A percentile compares a stretch with the other conserved stretches of the same genome.
phyloP scores from a whole-genome alignment of 1,140 invertebrate species.

The Steinernema feltiae region DNA sequence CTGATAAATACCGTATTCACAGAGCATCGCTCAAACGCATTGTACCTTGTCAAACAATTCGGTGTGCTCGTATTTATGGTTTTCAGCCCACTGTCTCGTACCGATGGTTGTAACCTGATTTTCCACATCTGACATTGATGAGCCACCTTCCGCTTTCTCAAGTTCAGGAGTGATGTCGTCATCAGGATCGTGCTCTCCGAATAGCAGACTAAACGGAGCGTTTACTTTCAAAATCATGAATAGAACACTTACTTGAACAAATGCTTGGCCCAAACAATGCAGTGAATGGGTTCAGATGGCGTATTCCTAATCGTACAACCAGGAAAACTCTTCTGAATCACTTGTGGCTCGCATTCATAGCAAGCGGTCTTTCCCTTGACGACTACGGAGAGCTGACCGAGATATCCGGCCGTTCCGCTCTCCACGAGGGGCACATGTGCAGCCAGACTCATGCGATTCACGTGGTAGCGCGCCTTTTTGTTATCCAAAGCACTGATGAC shows the following conservation, averaged over 20 bases:
- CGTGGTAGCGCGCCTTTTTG: conserved; percentile 84
- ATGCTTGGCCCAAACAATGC: conserved; percentile 98
- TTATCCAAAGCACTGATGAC: conserved; percentile 98
- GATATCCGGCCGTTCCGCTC: conserved; percentile 90
- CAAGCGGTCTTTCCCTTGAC: conserved; percentile 78
- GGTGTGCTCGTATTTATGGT: conserved; percentile 73
- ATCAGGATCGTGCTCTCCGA: conserved; percentile 89
- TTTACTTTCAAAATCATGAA: conserved; percentile 17
- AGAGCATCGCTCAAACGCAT: too few species aligned
- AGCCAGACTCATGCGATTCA: conserved; percentile 95
- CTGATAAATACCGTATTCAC: too few species aligned
- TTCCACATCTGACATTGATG: background rate
- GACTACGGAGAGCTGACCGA: conserved; percentile 72
- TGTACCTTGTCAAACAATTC: conserved; percentile 64
- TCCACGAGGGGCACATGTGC: conserved; percentile 87
- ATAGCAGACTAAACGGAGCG: conserved; percentile 83
- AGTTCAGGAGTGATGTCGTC: conserved; percentile 83
- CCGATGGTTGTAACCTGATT: conserved; percentile 61
- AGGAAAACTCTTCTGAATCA: conserved; percentile 79
- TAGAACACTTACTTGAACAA: conserved; percentile 79
- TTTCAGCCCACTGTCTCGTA: conserved; percentile 81
- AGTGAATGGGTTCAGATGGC: conserved; percentile 97
- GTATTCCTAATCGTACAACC: conserved; percentile 98
- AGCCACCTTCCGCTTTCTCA: background rate
- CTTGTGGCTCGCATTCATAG: conserved; percentile 86